Evolutionary conservation across 2,888 invertebrate genomes (phyloP).

Genomic region (Caenorhabditis drosophilae): DNA sequence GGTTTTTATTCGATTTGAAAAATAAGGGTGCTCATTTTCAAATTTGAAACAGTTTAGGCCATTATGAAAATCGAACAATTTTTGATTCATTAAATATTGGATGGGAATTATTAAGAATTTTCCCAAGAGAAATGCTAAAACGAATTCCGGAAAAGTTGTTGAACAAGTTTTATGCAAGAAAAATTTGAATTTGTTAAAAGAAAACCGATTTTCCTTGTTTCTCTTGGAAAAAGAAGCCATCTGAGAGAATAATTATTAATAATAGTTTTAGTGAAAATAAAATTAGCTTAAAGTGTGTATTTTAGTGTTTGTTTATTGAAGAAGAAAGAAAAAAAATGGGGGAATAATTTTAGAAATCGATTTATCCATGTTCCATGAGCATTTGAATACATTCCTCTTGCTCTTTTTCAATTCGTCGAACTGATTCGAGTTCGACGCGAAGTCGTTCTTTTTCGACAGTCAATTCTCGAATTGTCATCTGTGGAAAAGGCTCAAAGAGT

Average conservation of each 20-base stretch:
- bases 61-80: constrained; percentile 96
- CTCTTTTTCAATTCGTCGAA: constrained; percentile 33
- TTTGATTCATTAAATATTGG: constrained; percentile 98
- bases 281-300: no score
- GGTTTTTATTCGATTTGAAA: no score
- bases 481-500: neutral
- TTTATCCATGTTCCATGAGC: constrained; percentile 20
- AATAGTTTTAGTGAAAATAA: no score
- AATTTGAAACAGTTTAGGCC: no score
- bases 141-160: constrained; percentile 92
- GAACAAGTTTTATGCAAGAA: constrained; percentile 90
- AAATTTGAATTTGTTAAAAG: no score
- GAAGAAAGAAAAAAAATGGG: no score
- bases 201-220: no score
- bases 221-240: no score
- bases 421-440: constrained; percentile 35
- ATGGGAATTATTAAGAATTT: constrained; percentile 98
- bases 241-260: no score
- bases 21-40: no score
- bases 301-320: no score
- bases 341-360: no score
- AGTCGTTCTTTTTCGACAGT: constrained; percentile 36
- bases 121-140: constrained; percentile 99
- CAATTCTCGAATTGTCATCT: constrained; percentile 36
- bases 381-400: constrained; percentile 30